A percentile compares a stretch with the other conserved stretches of the same genome.
These are phyloP conservation scores for Rambutsinella grinnellia DNA, from an alignment of 2,888 invertebrate species.

Conservation along the genomic window DNA sequence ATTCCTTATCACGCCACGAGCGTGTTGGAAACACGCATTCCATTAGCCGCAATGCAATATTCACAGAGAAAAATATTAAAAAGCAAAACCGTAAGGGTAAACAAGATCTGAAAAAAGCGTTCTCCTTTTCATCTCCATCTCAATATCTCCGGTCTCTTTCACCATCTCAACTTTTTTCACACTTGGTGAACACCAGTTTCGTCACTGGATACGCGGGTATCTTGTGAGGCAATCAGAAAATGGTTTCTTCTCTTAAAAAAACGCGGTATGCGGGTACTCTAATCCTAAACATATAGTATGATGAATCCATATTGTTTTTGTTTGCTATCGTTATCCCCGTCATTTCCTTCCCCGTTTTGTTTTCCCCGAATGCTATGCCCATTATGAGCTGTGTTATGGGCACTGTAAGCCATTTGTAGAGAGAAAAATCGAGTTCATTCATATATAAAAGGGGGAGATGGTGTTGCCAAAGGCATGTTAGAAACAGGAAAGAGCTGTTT, in stretches of 20 bases:
- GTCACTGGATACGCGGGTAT: background rate
- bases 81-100: background rate
- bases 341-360: slow-evolving; percentile 21
- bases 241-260: slow-evolving; percentile 1
- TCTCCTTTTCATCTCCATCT: background rate
- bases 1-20: no score
- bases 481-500: slow-evolving; percentile 33
- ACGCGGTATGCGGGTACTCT: slow-evolving; percentile 12
- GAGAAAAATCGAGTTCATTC: slow-evolving; percentile 15
- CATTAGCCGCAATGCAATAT: no score
- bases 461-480: slow-evolving; percentile 27
- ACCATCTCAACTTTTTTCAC: slow-evolving; percentile 30
- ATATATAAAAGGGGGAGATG: slow-evolving; percentile 11
- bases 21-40: no score
- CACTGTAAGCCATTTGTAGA: slow-evolving; percentile 42
- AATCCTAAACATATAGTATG: slow-evolving; percentile 14
- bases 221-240: slow-evolving; percentile 22
- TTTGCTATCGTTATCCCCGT: slow-evolving; percentile 18
- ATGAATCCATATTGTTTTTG: slow-evolving; percentile 42
- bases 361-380: slow-evolving; percentile 15
- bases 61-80: background rate
- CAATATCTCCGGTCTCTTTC: background rate
- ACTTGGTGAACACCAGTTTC: slow-evolving; percentile 18
- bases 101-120: background rate
- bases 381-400: slow-evolving; percentile 40